Percentiles rank a stretch among this genome's conserved stretches.
These are phyloP conservation scores for Gorsachius goisagi DNA, from an alignment of 2,113 vertebrate species.

Conservation along the genomic window DNA sequence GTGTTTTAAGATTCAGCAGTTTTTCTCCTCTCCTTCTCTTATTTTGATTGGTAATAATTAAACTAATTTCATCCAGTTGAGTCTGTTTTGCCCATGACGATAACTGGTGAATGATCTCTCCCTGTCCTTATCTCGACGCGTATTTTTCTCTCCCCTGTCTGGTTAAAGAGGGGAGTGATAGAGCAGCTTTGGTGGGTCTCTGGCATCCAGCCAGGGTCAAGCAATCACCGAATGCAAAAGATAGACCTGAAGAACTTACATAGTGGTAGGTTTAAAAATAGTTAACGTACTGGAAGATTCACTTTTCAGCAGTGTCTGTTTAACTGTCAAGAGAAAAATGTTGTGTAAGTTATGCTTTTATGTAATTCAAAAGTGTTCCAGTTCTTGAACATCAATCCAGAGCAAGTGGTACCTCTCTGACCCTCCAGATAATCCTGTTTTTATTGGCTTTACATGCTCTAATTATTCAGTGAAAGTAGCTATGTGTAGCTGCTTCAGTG, in stretches of 20 bases:
- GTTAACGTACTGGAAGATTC: background rate
- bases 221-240: background rate
- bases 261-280: background rate
- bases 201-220: too few species aligned
- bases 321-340: background rate
- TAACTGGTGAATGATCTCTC: too few species aligned
- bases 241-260: background rate
- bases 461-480: background rate
- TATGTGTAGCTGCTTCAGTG: background rate
- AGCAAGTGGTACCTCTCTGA: background rate
- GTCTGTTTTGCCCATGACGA: too few species aligned
- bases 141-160: too few species aligned
- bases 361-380: background rate
- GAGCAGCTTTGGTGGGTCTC: too few species aligned
- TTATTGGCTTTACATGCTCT: background rate
- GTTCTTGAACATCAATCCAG: background rate
- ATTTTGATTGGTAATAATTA: too few species aligned
- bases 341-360: background rate
- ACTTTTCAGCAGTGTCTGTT: background rate
- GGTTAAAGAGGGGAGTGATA: too few species aligned
- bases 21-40: too few species aligned
- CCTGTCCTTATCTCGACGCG: too few species aligned
- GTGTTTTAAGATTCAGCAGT: too few species aligned
- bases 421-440: background rate
- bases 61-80: too few species aligned